Evolutionary conservation across 2,888 invertebrate genomes (phyloP).

Genomic region (Imbricaverruca yamaguchii): DNA sequence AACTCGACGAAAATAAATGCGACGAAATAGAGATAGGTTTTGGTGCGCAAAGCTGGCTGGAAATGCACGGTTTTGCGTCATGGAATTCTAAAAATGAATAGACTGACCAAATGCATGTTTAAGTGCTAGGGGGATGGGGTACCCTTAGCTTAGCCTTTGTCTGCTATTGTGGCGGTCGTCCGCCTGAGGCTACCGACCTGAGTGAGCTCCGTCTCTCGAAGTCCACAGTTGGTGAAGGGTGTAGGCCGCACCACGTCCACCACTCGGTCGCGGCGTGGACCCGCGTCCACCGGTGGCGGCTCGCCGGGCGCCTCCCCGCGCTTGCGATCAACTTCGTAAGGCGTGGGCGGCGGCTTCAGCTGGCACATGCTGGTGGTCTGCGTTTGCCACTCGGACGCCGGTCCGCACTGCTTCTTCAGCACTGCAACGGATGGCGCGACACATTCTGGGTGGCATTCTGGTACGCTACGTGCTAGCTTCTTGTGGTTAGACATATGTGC

Average conservation of each 20-base stretch:
- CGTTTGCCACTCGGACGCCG: neutral
- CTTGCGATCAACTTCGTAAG: neutral
- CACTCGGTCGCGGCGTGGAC: neutral
- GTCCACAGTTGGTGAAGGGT: neutral
- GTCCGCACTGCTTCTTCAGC: neutral
- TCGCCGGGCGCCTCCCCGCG: neutral
- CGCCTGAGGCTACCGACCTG: neutral
- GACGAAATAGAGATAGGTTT: too few species aligned
- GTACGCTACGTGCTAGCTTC: too few species aligned
- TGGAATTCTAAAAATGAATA: too few species aligned
- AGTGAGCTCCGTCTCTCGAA: slow-evolving; percentile 6
- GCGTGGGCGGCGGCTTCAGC: neutral
- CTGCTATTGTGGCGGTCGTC: too few species aligned
- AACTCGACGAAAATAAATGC: too few species aligned
- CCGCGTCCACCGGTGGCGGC: neutral
- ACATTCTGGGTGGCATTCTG: too few species aligned
- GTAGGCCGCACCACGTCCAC: neutral
- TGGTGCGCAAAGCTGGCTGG: too few species aligned
- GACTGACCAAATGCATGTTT: too few species aligned
- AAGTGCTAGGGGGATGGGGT: too few species aligned
- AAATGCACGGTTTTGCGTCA: too few species aligned
- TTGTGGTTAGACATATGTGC: too few species aligned
- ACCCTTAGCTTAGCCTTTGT: too few species aligned
- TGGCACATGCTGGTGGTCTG: neutral
- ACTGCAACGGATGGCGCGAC: neutral